These are phyloP conservation scores for Dioctria rufipes DNA, from an alignment of 2,888 invertebrate genomes.

Conservation along the genomic window DNA sequence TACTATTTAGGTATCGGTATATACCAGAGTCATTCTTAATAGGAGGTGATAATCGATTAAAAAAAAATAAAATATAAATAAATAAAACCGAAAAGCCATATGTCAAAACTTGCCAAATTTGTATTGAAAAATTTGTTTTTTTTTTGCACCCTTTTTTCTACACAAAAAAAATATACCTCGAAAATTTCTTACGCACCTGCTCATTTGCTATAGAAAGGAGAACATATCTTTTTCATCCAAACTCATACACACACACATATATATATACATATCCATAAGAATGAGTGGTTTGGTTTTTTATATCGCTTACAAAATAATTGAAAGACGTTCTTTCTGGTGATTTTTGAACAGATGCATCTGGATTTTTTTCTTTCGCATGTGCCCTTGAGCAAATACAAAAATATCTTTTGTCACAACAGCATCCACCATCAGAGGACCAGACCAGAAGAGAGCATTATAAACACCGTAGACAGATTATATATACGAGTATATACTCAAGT, in stretches of 20 bases:
- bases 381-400: constrained; percentile 20
- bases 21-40: no score
- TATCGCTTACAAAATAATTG: background rate
- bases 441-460: background rate
- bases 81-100: background rate
- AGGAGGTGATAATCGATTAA: background rate
- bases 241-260: no score
- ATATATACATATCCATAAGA: no score
- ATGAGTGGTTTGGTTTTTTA: no score
- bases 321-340: background rate
- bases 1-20: no score
- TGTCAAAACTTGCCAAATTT: background rate
- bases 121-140: background rate
- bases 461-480: background rate
- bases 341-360: background rate
- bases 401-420: background rate
- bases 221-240: no score
- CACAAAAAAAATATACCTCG: background rate
- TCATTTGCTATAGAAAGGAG: background rate
- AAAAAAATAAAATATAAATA: no score
- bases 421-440: background rate
- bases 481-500: no score
- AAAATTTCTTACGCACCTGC: background rate
- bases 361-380: constrained; percentile 7
- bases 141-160: background rate